Conservation (phyloP, 2,888 invertebrate species). For the Halocaridina rubra region DNA sequence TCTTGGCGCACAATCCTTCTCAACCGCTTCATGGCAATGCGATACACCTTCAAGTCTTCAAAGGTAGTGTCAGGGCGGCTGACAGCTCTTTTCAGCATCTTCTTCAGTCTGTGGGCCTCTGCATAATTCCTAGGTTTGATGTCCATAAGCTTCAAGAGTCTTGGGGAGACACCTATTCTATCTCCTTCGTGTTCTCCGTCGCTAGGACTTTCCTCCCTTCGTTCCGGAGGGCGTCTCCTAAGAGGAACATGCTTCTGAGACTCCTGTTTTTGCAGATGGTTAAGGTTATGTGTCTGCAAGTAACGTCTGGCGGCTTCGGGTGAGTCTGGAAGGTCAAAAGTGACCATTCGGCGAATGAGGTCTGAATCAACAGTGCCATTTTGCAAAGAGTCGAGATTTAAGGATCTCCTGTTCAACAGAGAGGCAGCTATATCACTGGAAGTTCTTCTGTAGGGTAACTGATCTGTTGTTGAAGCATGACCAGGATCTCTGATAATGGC, state of each 20-base stretch:
- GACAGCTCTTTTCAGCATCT: slow-evolving; percentile 59
- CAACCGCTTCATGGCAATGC: slow-evolving; percentile 55
- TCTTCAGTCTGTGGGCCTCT: slow-evolving; percentile 61
- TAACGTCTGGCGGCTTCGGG: slow-evolving; percentile 21
- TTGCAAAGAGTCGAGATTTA: slow-evolving; percentile 43
- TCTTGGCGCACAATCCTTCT: slow-evolving; percentile 51
- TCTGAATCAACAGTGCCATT: background rate
- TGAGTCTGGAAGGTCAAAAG: slow-evolving; percentile 50
- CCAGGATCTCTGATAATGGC: background rate
- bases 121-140: slow-evolving; percentile 45
- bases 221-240: slow-evolving; percentile 5
- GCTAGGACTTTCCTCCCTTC: slow-evolving; percentile 16
- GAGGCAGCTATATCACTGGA: slow-evolving; percentile 29
- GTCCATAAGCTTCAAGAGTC: slow-evolving; percentile 24
- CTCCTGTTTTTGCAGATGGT: background rate
- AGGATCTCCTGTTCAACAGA: slow-evolving; percentile 49
- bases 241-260: background rate
- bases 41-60: slow-evolving; percentile 60
- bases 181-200: background rate
- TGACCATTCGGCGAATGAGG: slow-evolving; percentile 6
- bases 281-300: background rate
- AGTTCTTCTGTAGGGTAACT: slow-evolving; percentile 38
- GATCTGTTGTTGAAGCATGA: background rate
- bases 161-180: slow-evolving; percentile 15
- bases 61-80: slow-evolving; percentile 61